Base-by-base conservation (phyloP, 2,888 invertebrate genomes). In the Cremastobaeus sp. region DNA sequence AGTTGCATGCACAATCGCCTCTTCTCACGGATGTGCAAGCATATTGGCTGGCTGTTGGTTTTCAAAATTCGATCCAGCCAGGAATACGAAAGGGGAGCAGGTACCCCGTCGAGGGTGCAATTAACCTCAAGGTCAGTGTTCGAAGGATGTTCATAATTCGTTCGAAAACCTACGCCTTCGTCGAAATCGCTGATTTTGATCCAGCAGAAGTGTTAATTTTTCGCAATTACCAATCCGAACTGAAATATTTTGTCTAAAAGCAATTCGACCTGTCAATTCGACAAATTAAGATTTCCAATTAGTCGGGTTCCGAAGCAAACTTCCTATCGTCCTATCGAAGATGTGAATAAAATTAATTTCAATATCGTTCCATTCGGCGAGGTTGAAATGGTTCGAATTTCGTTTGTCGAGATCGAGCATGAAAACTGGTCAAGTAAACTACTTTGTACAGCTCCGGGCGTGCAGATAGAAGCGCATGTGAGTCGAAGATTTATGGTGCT, bases 41-140 rank as follows among this genome's bases (percentile, higher is more conserved):
- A n/a, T n/a, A n/a, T n/a, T n/a, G n/a, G n/a, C n/a, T 65, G 47
- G 37, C 11, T 55, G 74, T 69, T 69, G 59, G 55, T 74, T 74
- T 74, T 70, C 43, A 50, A 69, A 65, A 65, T 65, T 74, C 54
- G 54, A 59, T 54, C 20, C 59, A 25, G 12, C 12, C 45, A 17
- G 39, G 62, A 25, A 45, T 32, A 25, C 8, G 20, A 37, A 39
- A 66, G 20, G 66, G 77, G 50, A 74, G 71, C 73, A 66, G 76
- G 77, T 78, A 76, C 75, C 77, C 78, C 79, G 79, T 71, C 76
- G 78, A 80, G 82, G 79, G 79, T 78, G 74, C 81, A 82, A 83
- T 83, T 83, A 83, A 82, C 79, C 82, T 76, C 48, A 76, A 80
- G 83, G 80, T 82, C 81, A 81, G 73, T 76, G 78, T 77, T 71